Evolutionary conservation across 1,140 invertebrate species (phyloP).

Genomic region (Cherax quadricarinatus): DNA sequence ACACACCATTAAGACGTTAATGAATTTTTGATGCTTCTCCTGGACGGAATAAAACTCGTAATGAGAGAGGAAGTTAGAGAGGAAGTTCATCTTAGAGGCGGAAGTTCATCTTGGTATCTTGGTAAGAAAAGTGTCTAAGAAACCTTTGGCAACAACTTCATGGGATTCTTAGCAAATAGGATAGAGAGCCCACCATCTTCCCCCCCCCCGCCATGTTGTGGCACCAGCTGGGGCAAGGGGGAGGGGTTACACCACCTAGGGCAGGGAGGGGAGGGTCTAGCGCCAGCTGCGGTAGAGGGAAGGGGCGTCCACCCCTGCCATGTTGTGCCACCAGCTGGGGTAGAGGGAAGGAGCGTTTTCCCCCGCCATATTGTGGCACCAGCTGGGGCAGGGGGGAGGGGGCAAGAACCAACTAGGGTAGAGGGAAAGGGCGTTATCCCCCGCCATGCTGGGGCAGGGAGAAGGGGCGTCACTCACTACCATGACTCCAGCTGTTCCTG

Average conservation of each 20-base stretch:
- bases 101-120: too few species aligned
- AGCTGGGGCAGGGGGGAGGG: neutral
- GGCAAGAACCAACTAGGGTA: neutral
- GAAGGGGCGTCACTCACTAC: too few species aligned
- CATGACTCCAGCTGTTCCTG: too few species aligned
- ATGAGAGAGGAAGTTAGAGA: too few species aligned
- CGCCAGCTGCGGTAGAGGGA: neutral
- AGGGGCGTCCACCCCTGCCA: neutral
- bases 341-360: too few species aligned
- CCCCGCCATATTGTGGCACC: too few species aligned
- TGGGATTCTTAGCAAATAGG: conserved; percentile 40
- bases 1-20: too few species aligned
- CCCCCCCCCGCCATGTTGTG: neutral
- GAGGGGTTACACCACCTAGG: too few species aligned
- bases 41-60: too few species aligned
- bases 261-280: neutral
- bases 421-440: neutral
- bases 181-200: conserved; percentile 18
- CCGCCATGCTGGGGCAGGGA: too few species aligned
- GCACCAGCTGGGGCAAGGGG: neutral
- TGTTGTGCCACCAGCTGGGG: neutral
- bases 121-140: neutral
- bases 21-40: too few species aligned
- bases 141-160: conserved; percentile 28
- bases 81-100: too few species aligned